phyloP scores from a whole-genome alignment of 2,113 vertebrate species.

The Pongo pygmaeus region DNA sequence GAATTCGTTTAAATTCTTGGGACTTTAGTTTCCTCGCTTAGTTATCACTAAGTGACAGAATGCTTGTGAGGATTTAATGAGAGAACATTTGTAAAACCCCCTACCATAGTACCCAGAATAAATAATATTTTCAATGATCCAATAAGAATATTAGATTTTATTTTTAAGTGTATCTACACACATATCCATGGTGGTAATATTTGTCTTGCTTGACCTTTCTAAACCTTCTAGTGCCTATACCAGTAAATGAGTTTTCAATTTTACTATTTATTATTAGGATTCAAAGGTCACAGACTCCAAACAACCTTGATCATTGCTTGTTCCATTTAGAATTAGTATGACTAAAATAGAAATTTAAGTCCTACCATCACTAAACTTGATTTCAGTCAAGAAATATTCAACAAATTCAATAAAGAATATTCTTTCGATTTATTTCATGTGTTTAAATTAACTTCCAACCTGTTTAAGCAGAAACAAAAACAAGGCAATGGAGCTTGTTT shows the following conservation, averaged over 20 bases:
- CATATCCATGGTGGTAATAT: background rate
- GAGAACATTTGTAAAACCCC: background rate
- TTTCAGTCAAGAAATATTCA: background rate
- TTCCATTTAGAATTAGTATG: background rate
- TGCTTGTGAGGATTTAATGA: background rate
- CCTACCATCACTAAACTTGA: background rate
- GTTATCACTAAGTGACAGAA: background rate
- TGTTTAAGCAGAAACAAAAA: background rate
- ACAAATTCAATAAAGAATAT: background rate
- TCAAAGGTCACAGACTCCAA: slow-evolving; percentile 37
- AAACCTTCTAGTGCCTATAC: background rate
- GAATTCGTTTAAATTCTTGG: background rate
- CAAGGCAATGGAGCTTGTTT: background rate
- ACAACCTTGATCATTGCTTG: background rate
- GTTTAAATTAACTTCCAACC: background rate
- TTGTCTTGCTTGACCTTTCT: slow-evolving; percentile 50
- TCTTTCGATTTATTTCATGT: background rate
- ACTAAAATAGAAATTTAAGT: slow-evolving; percentile 13
- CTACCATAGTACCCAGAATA: background rate
- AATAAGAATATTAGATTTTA: background rate
- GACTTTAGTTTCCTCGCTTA: background rate
- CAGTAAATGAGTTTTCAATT: slow-evolving; percentile 51
- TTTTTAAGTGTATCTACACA: background rate
- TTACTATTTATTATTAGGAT: slow-evolving; percentile 27
- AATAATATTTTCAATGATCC: background rate